Base-by-base conservation (phyloP, 2,797 vertebrate species). In the Anabas testudineus region DNA sequence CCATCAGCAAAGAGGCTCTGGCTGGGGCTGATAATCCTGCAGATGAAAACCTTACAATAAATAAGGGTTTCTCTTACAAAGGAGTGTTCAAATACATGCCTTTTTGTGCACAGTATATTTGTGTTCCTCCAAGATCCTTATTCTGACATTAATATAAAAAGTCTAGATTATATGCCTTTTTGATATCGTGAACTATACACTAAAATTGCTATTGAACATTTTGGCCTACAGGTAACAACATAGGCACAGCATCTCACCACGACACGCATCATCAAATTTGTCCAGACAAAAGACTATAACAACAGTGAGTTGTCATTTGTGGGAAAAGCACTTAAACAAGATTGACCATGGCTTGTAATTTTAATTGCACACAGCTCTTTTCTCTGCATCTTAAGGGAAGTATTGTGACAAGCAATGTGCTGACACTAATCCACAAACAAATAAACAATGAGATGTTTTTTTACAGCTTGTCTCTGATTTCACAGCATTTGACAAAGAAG, bases 1-100 rank as follows among this genome's bases (percentile, higher is more conserved):
- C 98, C 97, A 99, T 99, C 98, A 99, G 96, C 97, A 95, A 97
- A 97, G 96, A 96, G 96, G 95, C 97, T 98, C 96, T 98, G 97
- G 96, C 97, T 98, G 97, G 90, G 94, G 95, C 97, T 92, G 96
- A 97, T 98, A 99, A 99, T 99, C 97, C 97, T 97, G 97, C 96
- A 97, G 96, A 98, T 98, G 96, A 97, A 97, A 98, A 98, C 98
- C 97, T 97, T 97, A 96, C 96, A 97, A 97, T 97, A 97, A 95
- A 97, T 96, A 96, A 95, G 95, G 86, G 95, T 95, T 97, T 96
- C 95, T 96, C 95, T 95, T 95, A 97, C 97, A 98, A 98, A 97
- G 95, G 95, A 95, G 94, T 93, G 93, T 95, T 97, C 95, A 95
- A 95, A 96, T 95, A 95, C 95, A 74, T 80, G 90, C 81, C 67